These are phyloP conservation scores for Ephydatia muelleri DNA, from an alignment of 37 sponge, comb jelly and placozoan genomes.

Conservation along the genomic window DNA sequence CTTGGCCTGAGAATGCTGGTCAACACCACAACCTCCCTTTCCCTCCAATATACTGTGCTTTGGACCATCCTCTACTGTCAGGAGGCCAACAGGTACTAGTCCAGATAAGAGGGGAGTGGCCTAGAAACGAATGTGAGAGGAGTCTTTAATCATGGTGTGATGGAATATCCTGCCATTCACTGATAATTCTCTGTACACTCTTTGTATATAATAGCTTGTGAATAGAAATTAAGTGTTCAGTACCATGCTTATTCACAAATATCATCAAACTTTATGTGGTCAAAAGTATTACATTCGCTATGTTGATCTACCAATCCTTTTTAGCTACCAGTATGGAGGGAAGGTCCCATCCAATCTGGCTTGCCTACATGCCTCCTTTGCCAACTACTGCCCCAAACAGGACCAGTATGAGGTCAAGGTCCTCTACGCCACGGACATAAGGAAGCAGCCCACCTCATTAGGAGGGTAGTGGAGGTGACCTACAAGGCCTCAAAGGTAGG, in stretches of 20 bases:
- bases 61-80: constrained; percentile 64
- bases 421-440: constrained; percentile 13
- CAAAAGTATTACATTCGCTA: too few species aligned
- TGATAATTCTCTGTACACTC: too few species aligned
- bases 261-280: too few species aligned
- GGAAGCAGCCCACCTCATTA: constrained; percentile 42
- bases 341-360: constrained; percentile 57
- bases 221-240: too few species aligned
- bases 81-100: constrained; percentile 22
- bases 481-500: constrained; percentile 24
- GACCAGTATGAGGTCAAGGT: constrained; percentile 36
- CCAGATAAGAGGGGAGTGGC: neutral
- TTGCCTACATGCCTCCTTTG: constrained; percentile 62
- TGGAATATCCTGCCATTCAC: too few species aligned
- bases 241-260: too few species aligned
- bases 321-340: constrained; percentile 58
- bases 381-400: constrained; percentile 22
- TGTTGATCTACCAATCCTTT: neutral
- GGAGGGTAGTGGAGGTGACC: constrained; percentile 40
- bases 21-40: constrained; percentile 37
- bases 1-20: constrained; percentile 31
- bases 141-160: too few species aligned
- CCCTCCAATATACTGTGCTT: constrained; percentile 52
- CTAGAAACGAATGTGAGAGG: neutral
- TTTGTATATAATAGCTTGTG: too few species aligned